Evolutionary conservation across 2,888 invertebrate genomes (phyloP).

Genomic region (Dryobota labecula): DNA sequence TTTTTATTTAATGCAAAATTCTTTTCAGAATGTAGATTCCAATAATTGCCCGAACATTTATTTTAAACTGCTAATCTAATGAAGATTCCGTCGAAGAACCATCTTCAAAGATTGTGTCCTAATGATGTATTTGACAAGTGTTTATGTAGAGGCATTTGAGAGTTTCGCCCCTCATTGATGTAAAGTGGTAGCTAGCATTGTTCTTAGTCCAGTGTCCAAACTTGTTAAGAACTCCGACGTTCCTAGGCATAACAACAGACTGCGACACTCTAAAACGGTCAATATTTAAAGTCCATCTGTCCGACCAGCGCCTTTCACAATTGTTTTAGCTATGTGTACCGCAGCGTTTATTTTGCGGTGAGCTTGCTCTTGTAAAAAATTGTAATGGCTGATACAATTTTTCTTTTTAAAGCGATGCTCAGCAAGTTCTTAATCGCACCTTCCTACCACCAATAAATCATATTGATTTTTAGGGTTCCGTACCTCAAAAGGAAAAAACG

Average conservation of each 20-base stretch:
- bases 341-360: slow-evolving; percentile 29
- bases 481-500: too few relatives aligned
- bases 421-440: background rate
- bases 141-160: background rate
- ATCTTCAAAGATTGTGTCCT: background rate
- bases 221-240: slow-evolving; percentile 28
- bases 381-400: slow-evolving; percentile 4
- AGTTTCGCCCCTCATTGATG: slow-evolving; percentile 26
- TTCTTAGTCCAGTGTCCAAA: slow-evolving; percentile 16
- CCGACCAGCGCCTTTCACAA: slow-evolving; percentile 36
- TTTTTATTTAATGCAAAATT: too few relatives aligned
- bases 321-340: slow-evolving; percentile 33
- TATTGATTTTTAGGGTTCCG: too few relatives aligned
- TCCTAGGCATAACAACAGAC: slow-evolving; percentile 15
- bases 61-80: background rate
- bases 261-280: slow-evolving; percentile 11
- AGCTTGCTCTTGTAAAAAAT: background rate
- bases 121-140: slow-evolving; percentile 13
- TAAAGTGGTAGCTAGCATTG: slow-evolving; percentile 24
- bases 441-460: background rate
- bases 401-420: slow-evolving; percentile 2
- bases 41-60: background rate
- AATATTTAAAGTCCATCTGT: slow-evolving; percentile 30
- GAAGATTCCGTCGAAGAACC: slow-evolving; percentile 8
- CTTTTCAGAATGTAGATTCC: too few relatives aligned